Conservation (phyloP, 2,113 vertebrate genomes). For the Patagioenas fasciata region DNA sequence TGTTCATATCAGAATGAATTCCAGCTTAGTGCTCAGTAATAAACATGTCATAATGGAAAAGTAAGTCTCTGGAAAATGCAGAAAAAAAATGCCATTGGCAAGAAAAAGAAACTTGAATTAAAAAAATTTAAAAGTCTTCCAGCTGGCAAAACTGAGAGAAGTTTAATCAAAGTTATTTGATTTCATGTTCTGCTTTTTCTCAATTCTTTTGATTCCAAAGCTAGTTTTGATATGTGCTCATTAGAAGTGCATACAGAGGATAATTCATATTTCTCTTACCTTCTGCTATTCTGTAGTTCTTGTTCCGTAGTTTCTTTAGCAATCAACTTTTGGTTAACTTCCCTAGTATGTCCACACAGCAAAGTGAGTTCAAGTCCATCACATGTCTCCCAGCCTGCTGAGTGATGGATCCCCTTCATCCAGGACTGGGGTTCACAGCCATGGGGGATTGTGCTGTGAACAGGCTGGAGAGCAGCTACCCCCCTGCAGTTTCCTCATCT, state of each 20-base stretch:
- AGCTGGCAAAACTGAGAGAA: neutral
- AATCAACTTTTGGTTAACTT: neutral
- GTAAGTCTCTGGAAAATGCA: neutral
- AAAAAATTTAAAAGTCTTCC: neutral
- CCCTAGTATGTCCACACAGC: neutral
- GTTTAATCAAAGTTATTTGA: neutral
- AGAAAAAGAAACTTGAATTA: neutral
- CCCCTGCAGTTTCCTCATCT: neutral
- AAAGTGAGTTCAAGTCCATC: neutral
- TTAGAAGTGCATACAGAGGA: neutral
- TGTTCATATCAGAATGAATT: neutral
- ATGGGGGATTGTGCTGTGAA: neutral
- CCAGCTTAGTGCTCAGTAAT: neutral
- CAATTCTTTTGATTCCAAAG: neutral
- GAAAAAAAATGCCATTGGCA: neutral
- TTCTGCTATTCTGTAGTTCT: accelerated
- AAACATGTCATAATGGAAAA: neutral
- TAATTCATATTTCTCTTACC: neutral
- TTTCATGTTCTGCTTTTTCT: neutral
- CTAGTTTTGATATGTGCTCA: neutral
- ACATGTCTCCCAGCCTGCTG: neutral
- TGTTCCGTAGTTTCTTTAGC: neutral
- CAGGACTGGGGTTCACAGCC: neutral
- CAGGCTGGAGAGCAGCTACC: neutral
- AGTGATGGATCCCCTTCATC: neutral